phyloP scores from a whole-genome alignment of 1,140 invertebrate species.

The Zaprionus inermis region DNA sequence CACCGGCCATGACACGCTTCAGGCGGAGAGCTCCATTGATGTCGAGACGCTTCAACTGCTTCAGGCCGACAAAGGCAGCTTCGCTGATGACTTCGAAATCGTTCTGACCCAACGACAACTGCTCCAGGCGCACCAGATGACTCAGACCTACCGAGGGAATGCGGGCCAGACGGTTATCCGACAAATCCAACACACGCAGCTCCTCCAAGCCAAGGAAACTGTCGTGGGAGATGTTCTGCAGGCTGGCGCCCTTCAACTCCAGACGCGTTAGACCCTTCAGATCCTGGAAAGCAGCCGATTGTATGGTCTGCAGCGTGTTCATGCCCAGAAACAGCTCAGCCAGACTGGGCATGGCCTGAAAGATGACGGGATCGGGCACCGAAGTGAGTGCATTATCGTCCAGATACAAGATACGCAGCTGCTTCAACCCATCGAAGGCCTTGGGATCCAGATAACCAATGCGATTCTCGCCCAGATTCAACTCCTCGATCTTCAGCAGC shows the following conservation, averaged over 20 bases:
- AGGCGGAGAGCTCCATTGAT: conserved; percentile 91
- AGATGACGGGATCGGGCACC: conserved; percentile 88
- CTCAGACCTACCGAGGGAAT: conserved; percentile 91
- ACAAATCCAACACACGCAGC: conserved; percentile 90
- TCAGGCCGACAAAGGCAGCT: conserved; percentile 90
- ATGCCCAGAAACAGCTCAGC: conserved; percentile 93
- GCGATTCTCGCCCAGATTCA: conserved; percentile 94
- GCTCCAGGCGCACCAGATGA: conserved; percentile 89
- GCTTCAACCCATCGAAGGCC: conserved; percentile 92
- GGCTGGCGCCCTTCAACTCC: conserved; percentile 91
- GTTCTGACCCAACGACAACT: conserved; percentile 93
- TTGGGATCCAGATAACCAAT: conserved; percentile 91
- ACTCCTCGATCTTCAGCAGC: conserved; percentile 90
- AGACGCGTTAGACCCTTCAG: conserved; percentile 90
- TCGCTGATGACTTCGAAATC: conserved; percentile 89
- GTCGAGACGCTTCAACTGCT: conserved; percentile 90
- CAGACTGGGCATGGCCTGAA: conserved; percentile 89
- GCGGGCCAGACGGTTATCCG: conserved; percentile 90
- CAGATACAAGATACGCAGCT: conserved; percentile 91
- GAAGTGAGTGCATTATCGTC: conserved; percentile 93
- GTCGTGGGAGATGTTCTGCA: conserved; percentile 90
- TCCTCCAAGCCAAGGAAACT: conserved; percentile 91
- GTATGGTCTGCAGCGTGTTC: conserved; percentile 90
- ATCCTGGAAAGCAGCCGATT: conserved; percentile 90
- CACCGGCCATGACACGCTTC: conserved; percentile 89